Evolutionary conservation across 2,113 vertebrate genomes (phyloP).

Genomic region (Odobenus rosmarus): DNA sequence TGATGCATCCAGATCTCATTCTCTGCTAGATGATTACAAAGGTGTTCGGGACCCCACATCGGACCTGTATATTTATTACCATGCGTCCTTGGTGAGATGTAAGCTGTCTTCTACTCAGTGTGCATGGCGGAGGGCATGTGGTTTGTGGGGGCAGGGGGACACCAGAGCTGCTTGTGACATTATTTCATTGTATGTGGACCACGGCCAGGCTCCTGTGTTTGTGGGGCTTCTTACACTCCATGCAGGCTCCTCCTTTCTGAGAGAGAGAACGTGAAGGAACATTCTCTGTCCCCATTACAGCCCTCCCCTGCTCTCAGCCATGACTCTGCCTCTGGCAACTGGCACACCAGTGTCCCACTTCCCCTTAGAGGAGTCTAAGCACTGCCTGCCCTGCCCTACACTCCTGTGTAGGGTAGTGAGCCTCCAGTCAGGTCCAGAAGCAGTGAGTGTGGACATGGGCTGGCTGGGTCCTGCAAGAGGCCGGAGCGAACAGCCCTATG

Average conservation of each 20-base stretch:
- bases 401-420: rapidly evolving
- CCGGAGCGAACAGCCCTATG: not conserved
- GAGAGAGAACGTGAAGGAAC: not conserved
- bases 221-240: not conserved
- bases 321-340: not conserved
- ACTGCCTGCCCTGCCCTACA: not conserved
- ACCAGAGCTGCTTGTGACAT: not conserved
- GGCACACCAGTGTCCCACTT: not conserved
- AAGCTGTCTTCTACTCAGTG: not conserved
- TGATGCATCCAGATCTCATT: slow-evolving; percentile 37
- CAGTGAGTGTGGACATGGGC: not conserved
- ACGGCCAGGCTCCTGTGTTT: not conserved
- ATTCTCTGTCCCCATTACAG: not conserved
- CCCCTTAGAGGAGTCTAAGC: not conserved
- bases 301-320: not conserved
- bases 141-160: not conserved
- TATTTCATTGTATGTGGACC: not conserved
- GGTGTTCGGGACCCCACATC: not conserved
- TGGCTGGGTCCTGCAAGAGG: not conserved
- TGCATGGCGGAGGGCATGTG: rapidly evolving
- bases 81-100: not conserved
- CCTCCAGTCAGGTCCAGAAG: not conserved
- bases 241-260: not conserved
- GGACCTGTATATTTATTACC: not conserved
- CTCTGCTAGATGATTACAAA: not conserved